Percentiles rank a stretch among this genome's conserved stretches.
phyloP scores from a whole-genome alignment of 2,113 vertebrate genomes.

The Anhinga anhinga region DNA sequence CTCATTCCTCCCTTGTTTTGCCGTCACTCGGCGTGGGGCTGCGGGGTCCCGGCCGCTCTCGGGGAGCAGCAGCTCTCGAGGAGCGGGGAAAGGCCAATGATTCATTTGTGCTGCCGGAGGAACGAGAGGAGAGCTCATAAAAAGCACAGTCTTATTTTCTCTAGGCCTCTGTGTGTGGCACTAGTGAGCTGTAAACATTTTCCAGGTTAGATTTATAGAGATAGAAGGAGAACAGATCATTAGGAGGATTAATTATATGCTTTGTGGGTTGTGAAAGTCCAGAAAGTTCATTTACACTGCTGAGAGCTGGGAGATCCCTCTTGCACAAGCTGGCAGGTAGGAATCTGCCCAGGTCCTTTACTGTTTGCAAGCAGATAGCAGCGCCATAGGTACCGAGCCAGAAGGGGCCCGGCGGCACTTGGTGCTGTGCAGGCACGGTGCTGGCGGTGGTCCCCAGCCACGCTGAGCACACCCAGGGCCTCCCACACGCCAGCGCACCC shows the following conservation, averaged over 20 bases:
- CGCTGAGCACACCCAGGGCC: not conserved
- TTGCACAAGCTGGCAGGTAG: not conserved
- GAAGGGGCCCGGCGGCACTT: rapidly evolving
- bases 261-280: not conserved
- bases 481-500: not conserved
- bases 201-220: not conserved
- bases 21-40: not conserved
- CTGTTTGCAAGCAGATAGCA: not conserved
- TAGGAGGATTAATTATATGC: not conserved
- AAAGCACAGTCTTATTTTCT: not conserved
- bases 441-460: not conserved
- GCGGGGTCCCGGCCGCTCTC: not conserved
- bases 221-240: not conserved
- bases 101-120: not conserved
- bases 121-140: not conserved
- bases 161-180: slow-evolving; percentile 26
- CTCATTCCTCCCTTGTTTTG: not conserved
- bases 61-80: rapidly evolving
- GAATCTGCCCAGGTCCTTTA: not conserved
- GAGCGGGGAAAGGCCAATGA: not conserved
- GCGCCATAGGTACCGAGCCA: rapidly evolving
- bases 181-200: slow-evolving; percentile 37
- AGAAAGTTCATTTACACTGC: not conserved
- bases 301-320: not conserved
- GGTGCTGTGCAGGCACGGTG: not conserved